These are phyloP conservation scores for Xestia xanthographa DNA, from an alignment of 2,888 invertebrate species.

Conservation along the genomic window DNA sequence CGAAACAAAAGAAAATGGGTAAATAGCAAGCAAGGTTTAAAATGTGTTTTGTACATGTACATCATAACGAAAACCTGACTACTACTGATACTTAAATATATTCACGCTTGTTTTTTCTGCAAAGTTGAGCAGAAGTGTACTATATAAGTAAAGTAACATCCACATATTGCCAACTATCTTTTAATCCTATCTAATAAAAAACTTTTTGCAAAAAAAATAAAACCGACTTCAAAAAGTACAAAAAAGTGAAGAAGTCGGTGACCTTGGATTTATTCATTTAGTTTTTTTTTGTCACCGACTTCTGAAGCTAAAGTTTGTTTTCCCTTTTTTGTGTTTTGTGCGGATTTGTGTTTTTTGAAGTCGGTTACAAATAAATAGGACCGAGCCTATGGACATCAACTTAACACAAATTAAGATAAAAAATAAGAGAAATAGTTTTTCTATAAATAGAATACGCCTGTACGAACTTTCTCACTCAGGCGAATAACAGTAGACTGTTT, in stretches of 20 bases:
- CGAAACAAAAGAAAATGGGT: background rate
- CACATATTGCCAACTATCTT: background rate
- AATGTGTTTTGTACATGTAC: background rate
- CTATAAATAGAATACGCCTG: background rate
- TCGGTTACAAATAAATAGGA: no score
- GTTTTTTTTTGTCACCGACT: no score
- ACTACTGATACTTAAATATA: no score
- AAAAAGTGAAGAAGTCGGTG: no score
- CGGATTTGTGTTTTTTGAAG: no score
- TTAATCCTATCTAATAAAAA: background rate
- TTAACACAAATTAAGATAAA: background rate
- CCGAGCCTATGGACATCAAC: background rate
- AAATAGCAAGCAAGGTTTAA: background rate
- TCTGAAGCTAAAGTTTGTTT: no score
- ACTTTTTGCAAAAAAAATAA: no score
- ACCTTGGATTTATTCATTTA: no score
- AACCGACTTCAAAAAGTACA: no score
- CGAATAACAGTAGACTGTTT: background rate
- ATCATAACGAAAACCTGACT: background rate
- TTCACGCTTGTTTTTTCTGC: background rate
- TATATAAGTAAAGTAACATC: background rate
- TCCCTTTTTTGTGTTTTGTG: no score
- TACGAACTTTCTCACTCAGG: background rate
- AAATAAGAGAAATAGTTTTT: background rate
- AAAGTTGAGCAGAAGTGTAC: background rate